These are phyloP conservation scores for Phycodurus eques DNA, from an alignment of 2,113 vertebrate species.

Conservation along the genomic window DNA sequence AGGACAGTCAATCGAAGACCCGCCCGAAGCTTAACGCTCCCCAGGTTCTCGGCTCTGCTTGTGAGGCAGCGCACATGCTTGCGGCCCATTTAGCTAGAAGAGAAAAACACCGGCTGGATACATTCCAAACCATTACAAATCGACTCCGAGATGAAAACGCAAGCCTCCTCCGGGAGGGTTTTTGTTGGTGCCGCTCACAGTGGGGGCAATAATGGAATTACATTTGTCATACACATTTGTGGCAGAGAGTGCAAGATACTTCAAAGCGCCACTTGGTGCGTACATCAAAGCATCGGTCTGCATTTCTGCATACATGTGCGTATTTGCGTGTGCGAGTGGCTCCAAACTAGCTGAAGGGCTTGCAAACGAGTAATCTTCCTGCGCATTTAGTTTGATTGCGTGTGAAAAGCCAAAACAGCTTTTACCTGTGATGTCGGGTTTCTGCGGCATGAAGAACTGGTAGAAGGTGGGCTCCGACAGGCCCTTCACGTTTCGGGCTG, in stretches of 20 bases:
- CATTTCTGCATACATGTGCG: slow-evolving; percentile 9
- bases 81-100: slow-evolving; percentile 38
- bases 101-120: slow-evolving; percentile 38
- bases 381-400: not conserved
- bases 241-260: not conserved
- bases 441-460: slow-evolving; percentile 97
- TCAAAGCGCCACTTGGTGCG: not conserved
- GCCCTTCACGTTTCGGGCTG: slow-evolving; percentile 91
- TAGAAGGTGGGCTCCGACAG: slow-evolving; percentile 93
- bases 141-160: slow-evolving; percentile 15
- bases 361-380: slow-evolving; percentile 21
- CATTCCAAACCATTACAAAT: slow-evolving; percentile 39
- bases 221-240: slow-evolving; percentile 8
- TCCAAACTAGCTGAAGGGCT: slow-evolving; percentile 10
- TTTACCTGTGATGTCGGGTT: slow-evolving; percentile 96
- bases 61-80: slow-evolving; percentile 44
- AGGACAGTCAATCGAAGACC: slow-evolving; percentile 65
- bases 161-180: not conserved
- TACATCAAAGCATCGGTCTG: slow-evolving; percentile 22
- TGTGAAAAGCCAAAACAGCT: slow-evolving; percentile 1
- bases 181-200: not conserved
- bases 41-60: slow-evolving; percentile 37
- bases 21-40: slow-evolving; percentile 35
- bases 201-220: slow-evolving; percentile 1
- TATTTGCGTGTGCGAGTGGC: slow-evolving; percentile 8